phyloP scores from a whole-genome alignment of 2,797 vertebrate genomes.

The Silurus lanzhouensis region DNA sequence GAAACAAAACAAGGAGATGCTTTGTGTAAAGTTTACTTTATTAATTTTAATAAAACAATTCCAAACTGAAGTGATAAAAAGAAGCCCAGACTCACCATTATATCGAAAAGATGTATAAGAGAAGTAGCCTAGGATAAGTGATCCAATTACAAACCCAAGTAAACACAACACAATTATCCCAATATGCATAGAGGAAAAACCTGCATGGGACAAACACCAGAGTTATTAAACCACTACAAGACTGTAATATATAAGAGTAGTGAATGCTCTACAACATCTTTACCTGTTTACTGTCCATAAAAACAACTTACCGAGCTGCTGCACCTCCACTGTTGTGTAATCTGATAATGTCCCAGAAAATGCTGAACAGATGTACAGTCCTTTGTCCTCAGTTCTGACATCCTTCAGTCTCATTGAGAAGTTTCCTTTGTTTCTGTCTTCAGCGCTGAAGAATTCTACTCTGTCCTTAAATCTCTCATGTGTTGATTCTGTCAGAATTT shows the following conservation, averaged over 20 bases:
- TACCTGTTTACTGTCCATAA: too few relatives aligned
- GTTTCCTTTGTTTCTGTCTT: slow-evolving; percentile 42
- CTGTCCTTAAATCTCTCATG: slow-evolving; percentile 17
- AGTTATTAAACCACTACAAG: not conserved
- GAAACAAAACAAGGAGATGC: not conserved
- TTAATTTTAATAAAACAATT: not conserved
- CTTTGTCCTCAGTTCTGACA: slow-evolving; percentile 37
- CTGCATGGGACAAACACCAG: not conserved
- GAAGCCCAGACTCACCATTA: not conserved
- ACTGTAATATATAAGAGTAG: too few relatives aligned
- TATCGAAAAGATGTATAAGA: not conserved
- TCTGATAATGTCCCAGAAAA: slow-evolving; percentile 14
- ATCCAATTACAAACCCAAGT: not conserved
- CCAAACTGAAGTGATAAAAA: not conserved
- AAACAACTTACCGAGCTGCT: slow-evolving; percentile 22
- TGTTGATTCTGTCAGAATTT: not conserved
- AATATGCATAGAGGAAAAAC: slow-evolving; percentile 27
- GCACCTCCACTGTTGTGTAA: slow-evolving; percentile 27
- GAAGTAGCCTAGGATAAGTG: not conserved
- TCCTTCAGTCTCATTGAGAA: slow-evolving; percentile 46
- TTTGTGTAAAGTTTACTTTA: not conserved
- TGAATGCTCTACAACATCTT: not conserved
- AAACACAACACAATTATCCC: slow-evolving; percentile 1
- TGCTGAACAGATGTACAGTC: slow-evolving; percentile 31
- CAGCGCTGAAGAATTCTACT: slow-evolving; percentile 22